These are phyloP conservation scores for Lycia hirtaria DNA, from an alignment of 2,888 invertebrate genomes.

Conservation along the genomic window DNA sequence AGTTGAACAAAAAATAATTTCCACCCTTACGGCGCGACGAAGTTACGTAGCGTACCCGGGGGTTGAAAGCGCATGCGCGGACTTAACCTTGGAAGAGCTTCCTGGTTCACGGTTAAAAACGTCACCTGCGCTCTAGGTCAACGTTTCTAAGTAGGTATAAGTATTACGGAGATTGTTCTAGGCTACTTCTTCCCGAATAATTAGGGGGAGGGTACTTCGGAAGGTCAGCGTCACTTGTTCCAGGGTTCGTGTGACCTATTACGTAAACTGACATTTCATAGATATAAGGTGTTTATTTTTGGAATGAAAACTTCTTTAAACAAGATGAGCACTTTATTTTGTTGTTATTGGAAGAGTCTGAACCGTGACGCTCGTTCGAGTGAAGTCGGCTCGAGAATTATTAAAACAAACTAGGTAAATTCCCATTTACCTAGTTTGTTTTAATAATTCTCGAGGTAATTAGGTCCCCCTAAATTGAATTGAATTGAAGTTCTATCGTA, in stretches of 20 bases:
- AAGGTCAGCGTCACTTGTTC: neutral
- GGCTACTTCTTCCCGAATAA: neutral
- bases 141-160: constrained; percentile 50
- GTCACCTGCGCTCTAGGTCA: constrained; percentile 75
- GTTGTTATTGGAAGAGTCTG: no score
- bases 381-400: no score
- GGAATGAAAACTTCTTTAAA: no score
- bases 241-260: neutral
- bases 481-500: no score
- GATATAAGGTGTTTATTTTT: no score
- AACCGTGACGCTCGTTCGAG: no score
- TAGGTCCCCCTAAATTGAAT: no score
- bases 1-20: no score
- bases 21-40: constrained; percentile 46
- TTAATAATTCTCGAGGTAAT: no score
- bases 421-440: no score
- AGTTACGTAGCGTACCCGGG: constrained; percentile 48
- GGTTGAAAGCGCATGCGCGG: constrained; percentile 65
- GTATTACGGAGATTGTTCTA: constrained; percentile 26
- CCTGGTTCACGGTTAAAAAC: constrained; percentile 79
- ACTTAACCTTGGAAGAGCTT: constrained; percentile 73
- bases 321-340: no score
- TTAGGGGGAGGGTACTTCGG: neutral
- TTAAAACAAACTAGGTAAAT: no score
- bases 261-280: neutral